These are phyloP conservation scores for Odontocerum albicorne DNA, from an alignment of 2,888 invertebrate genomes.

Conservation along the genomic window DNA sequence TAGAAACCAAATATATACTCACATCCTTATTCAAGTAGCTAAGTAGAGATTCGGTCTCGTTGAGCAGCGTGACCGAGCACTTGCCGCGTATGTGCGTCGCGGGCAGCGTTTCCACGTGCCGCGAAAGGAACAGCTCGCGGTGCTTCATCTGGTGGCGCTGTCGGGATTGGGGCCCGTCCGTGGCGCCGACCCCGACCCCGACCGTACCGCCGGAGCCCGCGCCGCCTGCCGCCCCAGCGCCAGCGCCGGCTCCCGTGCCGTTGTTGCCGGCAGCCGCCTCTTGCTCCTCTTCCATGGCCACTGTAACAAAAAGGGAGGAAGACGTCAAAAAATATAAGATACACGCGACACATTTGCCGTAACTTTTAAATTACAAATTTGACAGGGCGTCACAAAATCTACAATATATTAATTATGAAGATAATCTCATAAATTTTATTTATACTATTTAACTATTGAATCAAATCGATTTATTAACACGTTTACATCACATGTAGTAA, in stretches of 20 bases:
- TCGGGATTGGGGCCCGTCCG: conserved; percentile 73
- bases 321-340: too few relatives aligned
- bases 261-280: too few relatives aligned
- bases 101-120: conserved; percentile 96
- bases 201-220: conserved; percentile 36
- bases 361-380: too few relatives aligned
- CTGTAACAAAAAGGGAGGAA: conserved; percentile 51
- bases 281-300: conserved; percentile 69
- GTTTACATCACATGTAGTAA: too few relatives aligned
- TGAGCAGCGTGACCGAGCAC: conserved; percentile 97
- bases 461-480: too few relatives aligned
- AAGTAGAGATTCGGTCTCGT: conserved; percentile 96
- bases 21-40: conserved; percentile 97
- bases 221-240: conserved; percentile 29
- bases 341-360: too few relatives aligned
- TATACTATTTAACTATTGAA: too few relatives aligned
- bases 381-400: too few relatives aligned
- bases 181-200: conserved; percentile 59
- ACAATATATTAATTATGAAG: too few relatives aligned
- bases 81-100: conserved; percentile 99
- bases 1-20: too few relatives aligned
- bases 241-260: conserved; percentile 33
- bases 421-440: too few relatives aligned
- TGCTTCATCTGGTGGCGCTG: conserved; percentile 96
- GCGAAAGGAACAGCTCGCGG: conserved; percentile 95